Conservation (phyloP, 2,113 vertebrate genomes). For the Octodon degus region DNA sequence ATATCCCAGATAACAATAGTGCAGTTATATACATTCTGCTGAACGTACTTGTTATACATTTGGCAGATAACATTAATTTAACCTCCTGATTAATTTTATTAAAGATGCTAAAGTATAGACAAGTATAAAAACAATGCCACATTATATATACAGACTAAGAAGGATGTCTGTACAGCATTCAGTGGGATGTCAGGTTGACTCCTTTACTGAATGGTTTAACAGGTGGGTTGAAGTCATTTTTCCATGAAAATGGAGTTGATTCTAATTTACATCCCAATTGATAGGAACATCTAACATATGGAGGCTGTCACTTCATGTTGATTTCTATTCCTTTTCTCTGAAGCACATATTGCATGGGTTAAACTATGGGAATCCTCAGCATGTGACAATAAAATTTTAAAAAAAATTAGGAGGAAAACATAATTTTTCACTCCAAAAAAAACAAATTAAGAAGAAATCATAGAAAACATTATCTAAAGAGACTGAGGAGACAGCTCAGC, state of each 20-base stretch:
- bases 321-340: not conserved
- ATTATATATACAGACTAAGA: not conserved
- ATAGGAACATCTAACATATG: not conserved
- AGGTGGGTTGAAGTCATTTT: not conserved
- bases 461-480: not conserved
- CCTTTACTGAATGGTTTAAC: not conserved
- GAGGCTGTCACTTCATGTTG: not conserved
- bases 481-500: too few relatives aligned
- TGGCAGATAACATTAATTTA: slow-evolving; percentile 57
- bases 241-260: not conserved
- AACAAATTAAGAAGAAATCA: slow-evolving; percentile 14
- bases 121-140: not conserved
- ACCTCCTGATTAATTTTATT: slow-evolving; percentile 51
- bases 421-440: slow-evolving; percentile 12
- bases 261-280: not conserved
- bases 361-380: not conserved
- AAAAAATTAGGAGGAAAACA: not conserved
- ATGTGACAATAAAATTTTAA: not conserved
- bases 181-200: not conserved
- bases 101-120: slow-evolving; percentile 17
- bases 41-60: not conserved
- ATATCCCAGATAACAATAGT: not conserved
- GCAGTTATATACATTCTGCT: not conserved
- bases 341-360: not conserved
- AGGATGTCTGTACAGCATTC: not conserved